Base-by-base conservation (phyloP, 2,888 invertebrate genomes). In the Odontocerum albicorne region DNA sequence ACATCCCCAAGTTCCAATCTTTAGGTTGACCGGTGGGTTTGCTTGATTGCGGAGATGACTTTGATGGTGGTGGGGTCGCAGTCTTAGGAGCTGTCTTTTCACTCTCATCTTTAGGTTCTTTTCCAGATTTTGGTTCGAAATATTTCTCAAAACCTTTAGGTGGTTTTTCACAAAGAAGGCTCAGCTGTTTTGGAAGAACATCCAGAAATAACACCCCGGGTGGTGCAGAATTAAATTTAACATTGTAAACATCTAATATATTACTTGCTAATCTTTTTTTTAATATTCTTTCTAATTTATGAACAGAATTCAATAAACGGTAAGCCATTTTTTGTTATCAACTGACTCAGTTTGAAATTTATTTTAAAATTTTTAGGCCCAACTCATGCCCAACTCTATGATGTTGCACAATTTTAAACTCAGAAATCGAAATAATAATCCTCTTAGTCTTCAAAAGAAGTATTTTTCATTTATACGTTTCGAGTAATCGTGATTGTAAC, bases 121-220 rank as follows among this genome's bases (percentile, higher is more conserved):
- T 79, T 12, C 35, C 43, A 4, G 51, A 36, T 22, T 82, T 81
- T 6, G 86, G 87, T 66, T 87, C 84, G 65, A 92, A 96, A 71
- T 90, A 95, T 67, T 96, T 95, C 68, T 94, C 96, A 71, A 96
- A 96, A 1, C 96, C 96, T 73, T 94, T 94, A 0, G 95, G 95
- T 10, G 90, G 88, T 66, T 89, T 87, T 64, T 88, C 85, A 66
- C 88, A 87, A 63, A 90, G 80, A 53, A 80, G 61, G 62, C 69
- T 72, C 78, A 79, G 88, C 65, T 87, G 79, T 65, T 82, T 80
- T 69, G 83, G 70, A 62, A 85, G 75, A 63, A 77, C 75, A 72
- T 83, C 78, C 65, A 84, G 63, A 62, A 75, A 79, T 64, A 78
- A 79, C 62, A 77, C 74, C 64, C 82, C 81, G 3, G 46, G 49